Evolutionary conservation across 2,888 invertebrate species (phyloP), one percentile per base, ranked within the genome.

Genomic region (Brachycybe producta): DNA sequence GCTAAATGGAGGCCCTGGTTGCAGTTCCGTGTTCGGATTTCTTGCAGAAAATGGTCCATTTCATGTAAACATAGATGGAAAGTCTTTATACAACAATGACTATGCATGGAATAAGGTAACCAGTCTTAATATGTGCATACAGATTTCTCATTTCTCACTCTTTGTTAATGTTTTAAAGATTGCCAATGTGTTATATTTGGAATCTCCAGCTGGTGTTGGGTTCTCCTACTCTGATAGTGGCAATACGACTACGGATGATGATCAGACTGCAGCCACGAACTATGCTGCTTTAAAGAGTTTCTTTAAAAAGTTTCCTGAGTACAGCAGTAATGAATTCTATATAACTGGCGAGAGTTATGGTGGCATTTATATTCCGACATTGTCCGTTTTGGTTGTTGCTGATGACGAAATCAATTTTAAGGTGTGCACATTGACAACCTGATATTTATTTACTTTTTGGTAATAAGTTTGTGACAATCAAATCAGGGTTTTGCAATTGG

Each of bases 271-370:
- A n/a, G 23, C 54, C 2, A 66, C 70, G 55, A 73, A 72, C 58
- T 66, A 66, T 56, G 58, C 62, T 28, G 72, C 72, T 11, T 52
- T 72, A 19, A 62, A 66, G 51, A 61, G 66, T 55, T 72, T 72
- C 62, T 68, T 71, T 57, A 52, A 50, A 24, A 66, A 67, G 43
- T 72, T 66, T 57, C 66, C 70, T 11, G 65, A 70, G 53, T 70
- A 63, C 53, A 55, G 52, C 19, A 55, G 59, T 3, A 67, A 70
- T 57, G 64, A 67, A 17, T 67, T 71, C 42, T 73, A 64, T 60
- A 63, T 73, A 44, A 67, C 70, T 46, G 73, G 72, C 5, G 71
- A 71, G 56, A 70, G 70, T 52, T 72, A 72, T 58, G 71, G 64
- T 3, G 72, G 72, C 5, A 65, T 70, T 23, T 72, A 72, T 54